Conservation (phyloP, 2,888 invertebrate species). For the Ormia ochracea region DNA sequence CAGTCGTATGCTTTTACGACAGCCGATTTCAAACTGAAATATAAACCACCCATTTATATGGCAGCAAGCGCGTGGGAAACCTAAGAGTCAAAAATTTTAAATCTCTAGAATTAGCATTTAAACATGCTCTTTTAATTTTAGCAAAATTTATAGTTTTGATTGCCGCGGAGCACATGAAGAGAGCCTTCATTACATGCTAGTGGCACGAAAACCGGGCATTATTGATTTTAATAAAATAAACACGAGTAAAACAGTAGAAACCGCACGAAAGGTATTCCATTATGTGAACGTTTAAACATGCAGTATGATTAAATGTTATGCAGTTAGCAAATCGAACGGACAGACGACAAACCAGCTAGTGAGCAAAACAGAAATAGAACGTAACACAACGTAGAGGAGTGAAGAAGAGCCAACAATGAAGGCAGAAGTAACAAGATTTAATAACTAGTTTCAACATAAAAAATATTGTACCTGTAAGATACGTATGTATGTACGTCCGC, state of each 20-base stretch:
- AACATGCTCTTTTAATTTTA: no score
- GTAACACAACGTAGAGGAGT: neutral
- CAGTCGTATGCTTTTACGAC: no score
- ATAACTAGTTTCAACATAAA: slow-evolving; percentile 8
- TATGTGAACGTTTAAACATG: slow-evolving; percentile 31
- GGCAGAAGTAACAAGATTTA: slow-evolving; percentile 36
- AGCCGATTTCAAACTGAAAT: no score
- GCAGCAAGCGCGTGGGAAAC: no score
- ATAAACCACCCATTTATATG: no score
- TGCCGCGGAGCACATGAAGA: no score
- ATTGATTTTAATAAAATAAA: slow-evolving; percentile 43
- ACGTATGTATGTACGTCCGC: no score
- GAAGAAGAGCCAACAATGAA: neutral
- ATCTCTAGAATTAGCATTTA: no score
- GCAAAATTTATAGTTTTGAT: no score
- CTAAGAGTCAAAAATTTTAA: no score
- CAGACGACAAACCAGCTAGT: neutral
- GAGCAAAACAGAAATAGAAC: neutral
- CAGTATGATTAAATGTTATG: slow-evolving; percentile 5
- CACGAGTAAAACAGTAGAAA: neutral
- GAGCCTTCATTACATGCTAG: neutral
- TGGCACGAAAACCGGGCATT: slow-evolving; percentile 20
- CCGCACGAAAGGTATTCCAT: slow-evolving; percentile 11
- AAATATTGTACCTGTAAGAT: neutral
- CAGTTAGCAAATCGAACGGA: neutral